Percentiles rank a stretch among this genome's conserved stretches.
Conservation (phyloP, 2,888 invertebrate species). For the Portevinia maculata region DNA sequence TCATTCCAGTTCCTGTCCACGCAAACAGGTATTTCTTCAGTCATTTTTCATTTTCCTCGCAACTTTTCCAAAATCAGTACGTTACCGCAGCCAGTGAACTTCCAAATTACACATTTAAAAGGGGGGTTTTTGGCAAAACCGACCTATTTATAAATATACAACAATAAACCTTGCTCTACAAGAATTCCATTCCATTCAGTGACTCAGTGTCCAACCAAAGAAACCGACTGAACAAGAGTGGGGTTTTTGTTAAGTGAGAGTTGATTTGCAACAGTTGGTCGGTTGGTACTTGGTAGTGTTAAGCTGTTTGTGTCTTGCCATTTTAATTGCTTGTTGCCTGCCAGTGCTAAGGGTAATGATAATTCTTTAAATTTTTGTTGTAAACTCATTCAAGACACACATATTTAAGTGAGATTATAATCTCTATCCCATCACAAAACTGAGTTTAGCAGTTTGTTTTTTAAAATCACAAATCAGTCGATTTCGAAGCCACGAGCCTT, state of each 20-base stretch:
- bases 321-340: conserved; percentile 19
- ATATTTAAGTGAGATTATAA: conserved; percentile 15
- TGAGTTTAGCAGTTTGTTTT: conserved; percentile 28
- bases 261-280: conserved; percentile 67
- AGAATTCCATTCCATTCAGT: conserved; percentile 14
- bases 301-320: conserved; percentile 9
- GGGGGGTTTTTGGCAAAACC: conserved; percentile 13
- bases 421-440: conserved; percentile 1
- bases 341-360: conserved; percentile 17
- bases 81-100: conserved; percentile 16
- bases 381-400: conserved; percentile 30
- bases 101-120: not conserved
- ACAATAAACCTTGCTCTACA: conserved; percentile 17
- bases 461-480: conserved; percentile 61
- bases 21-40: conserved; percentile 19
- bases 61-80: not conserved
- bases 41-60: not conserved
- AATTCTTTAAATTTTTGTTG: conserved; percentile 31
- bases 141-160: conserved; percentile 27
- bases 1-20: conserved; percentile 6
- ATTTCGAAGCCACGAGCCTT: conserved; percentile 50
- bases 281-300: conserved; percentile 13
- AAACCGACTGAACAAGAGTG: conserved; percentile 11
- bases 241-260: conserved; percentile 12
- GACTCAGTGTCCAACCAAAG: conserved; percentile 46